These are phyloP conservation scores for Pyrocoelia pectoralis DNA, from an alignment of 2,888 invertebrate genomes.

Conservation along the genomic window DNA sequence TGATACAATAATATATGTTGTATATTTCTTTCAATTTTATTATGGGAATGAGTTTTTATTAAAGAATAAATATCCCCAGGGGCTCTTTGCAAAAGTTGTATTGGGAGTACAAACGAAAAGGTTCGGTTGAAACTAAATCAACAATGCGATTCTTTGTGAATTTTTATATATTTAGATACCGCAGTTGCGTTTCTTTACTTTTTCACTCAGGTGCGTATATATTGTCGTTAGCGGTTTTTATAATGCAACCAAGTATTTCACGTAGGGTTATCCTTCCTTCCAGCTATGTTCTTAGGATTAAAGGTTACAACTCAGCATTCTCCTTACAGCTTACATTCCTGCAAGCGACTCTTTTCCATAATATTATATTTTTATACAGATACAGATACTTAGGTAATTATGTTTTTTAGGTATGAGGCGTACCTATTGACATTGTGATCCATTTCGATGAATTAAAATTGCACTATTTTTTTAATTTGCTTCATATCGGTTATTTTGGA, in stretches of 20 bases:
- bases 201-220: slow-evolving; percentile 18
- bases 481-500: too few species aligned
- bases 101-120: slow-evolving; percentile 17
- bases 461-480: too few species aligned
- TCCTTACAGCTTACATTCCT: too few species aligned
- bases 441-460: too few species aligned
- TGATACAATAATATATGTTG: slow-evolving; percentile 14
- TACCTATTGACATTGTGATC: too few species aligned
- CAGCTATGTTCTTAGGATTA: slow-evolving; percentile 30
- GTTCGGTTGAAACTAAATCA: slow-evolving; percentile 22
- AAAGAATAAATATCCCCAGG: slow-evolving; percentile 18
- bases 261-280: slow-evolving; percentile 32
- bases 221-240: slow-evolving; percentile 31
- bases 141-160: slow-evolving; percentile 14
- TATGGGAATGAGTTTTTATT: slow-evolving; percentile 2
- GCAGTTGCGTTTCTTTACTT: slow-evolving; percentile 19
- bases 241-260: slow-evolving; percentile 33
- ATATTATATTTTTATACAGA: too few species aligned
- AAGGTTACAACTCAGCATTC: too few species aligned
- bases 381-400: too few species aligned
- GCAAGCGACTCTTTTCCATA: too few species aligned
- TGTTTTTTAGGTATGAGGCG: too few species aligned
- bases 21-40: slow-evolving; percentile 8
- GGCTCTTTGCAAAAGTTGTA: not conserved
- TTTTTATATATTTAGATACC: slow-evolving; percentile 16